phyloP scores from a whole-genome alignment of 2,797 vertebrate species.

The Todus mexicanus region DNA sequence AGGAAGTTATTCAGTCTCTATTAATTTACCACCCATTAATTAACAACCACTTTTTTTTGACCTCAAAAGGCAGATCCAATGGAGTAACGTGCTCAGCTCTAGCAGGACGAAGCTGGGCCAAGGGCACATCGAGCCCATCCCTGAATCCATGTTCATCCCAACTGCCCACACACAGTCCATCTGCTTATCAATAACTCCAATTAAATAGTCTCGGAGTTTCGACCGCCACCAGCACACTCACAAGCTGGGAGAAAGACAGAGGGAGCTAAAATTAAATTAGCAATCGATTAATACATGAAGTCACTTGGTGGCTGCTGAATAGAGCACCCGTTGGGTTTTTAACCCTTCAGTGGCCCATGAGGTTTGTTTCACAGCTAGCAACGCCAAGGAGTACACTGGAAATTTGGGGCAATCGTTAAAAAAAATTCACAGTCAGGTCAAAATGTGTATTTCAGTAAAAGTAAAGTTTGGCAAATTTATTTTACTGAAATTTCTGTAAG shows the following conservation, averaged over 20 bases:
- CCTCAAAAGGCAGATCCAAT: background rate
- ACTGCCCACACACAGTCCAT: background rate
- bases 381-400: background rate
- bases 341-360: background rate
- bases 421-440: background rate
- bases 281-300: conserved; percentile 29
- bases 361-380: background rate
- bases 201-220: background rate
- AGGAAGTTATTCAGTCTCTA: background rate
- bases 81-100: background rate
- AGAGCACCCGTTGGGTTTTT: background rate
- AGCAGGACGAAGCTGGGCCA: background rate
- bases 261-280: conserved; percentile 38
- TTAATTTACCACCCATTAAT: background rate
- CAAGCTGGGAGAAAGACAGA: background rate
- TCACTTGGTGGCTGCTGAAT: background rate
- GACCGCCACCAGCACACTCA: background rate
- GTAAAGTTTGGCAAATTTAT: background rate
- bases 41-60: background rate
- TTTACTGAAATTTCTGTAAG: background rate
- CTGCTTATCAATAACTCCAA: conserved; percentile 34
- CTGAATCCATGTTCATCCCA: background rate
- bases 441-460: background rate
- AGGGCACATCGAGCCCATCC: background rate
- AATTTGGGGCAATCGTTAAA: background rate